Evolutionary conservation across 1,140 invertebrate genomes (phyloP).

Genomic region (Andrena cerasifolii): DNA sequence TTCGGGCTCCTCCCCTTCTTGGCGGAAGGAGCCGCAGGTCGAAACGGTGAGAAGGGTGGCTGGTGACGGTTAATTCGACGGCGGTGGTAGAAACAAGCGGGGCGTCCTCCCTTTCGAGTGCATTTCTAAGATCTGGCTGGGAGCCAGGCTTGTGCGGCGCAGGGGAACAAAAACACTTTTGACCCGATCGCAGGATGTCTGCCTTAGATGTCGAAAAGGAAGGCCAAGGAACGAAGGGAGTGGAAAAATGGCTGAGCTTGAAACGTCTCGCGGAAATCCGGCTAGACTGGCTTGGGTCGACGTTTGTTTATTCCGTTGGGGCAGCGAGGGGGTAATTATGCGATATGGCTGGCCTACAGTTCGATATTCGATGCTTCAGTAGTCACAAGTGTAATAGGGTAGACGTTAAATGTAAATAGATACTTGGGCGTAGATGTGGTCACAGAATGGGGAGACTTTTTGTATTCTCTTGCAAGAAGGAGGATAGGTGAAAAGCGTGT

Average conservation of each 20-base stretch:
- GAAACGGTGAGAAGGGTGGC: slow-evolving; percentile 9
- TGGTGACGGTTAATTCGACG: slow-evolving; percentile 10
- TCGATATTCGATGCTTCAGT: too few species aligned
- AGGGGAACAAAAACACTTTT: slow-evolving; percentile 43
- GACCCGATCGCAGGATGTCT: not conserved
- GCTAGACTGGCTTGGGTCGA: not conserved
- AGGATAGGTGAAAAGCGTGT: too few species aligned
- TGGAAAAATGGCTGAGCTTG: not conserved
- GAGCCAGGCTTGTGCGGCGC: slow-evolving; percentile 26
- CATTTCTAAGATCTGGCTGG: slow-evolving; percentile 48
- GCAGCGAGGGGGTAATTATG: not conserved
- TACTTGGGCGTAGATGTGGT: too few species aligned
- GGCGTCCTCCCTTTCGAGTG: not conserved
- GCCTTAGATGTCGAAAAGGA: not conserved
- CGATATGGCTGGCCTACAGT: too few species aligned
- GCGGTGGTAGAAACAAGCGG: slow-evolving; percentile 5
- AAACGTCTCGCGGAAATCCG: slow-evolving; percentile 13
- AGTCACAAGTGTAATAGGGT: too few species aligned
- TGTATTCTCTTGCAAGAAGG: too few species aligned
- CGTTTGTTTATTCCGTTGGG: not conserved
- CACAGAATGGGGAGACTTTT: too few species aligned
- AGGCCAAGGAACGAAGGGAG: not conserved
- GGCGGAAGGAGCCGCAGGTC: slow-evolving; percentile 1
- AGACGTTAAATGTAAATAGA: too few species aligned
- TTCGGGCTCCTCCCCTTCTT: not conserved